Percentiles rank a stretch among this genome's conserved stretches.
Conservation (phyloP, 2,888 invertebrate genomes). For the Eurois occulta region DNA sequence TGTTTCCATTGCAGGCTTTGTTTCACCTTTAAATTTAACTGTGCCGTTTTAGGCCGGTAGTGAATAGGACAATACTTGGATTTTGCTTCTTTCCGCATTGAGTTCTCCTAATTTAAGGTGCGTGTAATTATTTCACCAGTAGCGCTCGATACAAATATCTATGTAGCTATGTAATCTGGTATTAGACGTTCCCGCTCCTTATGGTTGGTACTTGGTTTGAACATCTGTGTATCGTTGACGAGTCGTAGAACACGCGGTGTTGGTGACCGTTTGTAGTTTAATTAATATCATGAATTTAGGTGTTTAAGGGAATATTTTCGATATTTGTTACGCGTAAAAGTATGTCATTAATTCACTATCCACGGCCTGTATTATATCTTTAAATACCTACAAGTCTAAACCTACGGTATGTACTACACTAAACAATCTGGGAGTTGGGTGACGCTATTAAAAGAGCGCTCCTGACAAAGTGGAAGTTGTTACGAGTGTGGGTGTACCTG, state of each 20-base stretch:
- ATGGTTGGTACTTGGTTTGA: background rate
- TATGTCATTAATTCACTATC: too few species aligned
- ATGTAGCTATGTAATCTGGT: background rate
- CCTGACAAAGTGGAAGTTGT: slow-evolving; percentile 3
- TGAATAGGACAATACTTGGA: background rate
- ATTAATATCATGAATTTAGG: background rate
- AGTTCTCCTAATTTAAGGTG: background rate
- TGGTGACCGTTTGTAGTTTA: background rate
- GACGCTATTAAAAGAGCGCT: slow-evolving; percentile 13
- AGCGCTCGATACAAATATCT: background rate
- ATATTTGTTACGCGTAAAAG: background rate
- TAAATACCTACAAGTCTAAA: background rate
- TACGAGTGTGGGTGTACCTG: background rate
- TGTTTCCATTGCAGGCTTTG: slow-evolving; percentile 13
- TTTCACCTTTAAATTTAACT: background rate
- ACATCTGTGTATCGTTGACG: background rate
- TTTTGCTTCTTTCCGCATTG: background rate
- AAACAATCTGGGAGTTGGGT: background rate
- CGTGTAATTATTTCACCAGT: slow-evolving; percentile 12
- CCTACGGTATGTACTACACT: background rate
- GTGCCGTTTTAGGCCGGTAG: background rate
- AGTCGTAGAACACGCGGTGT: background rate
- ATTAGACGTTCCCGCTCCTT: background rate
- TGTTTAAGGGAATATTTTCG: background rate
- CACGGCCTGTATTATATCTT: too few species aligned